Evolutionary conservation across 2,113 vertebrate species (phyloP).

Genomic region (Bombycilla garrulus): DNA sequence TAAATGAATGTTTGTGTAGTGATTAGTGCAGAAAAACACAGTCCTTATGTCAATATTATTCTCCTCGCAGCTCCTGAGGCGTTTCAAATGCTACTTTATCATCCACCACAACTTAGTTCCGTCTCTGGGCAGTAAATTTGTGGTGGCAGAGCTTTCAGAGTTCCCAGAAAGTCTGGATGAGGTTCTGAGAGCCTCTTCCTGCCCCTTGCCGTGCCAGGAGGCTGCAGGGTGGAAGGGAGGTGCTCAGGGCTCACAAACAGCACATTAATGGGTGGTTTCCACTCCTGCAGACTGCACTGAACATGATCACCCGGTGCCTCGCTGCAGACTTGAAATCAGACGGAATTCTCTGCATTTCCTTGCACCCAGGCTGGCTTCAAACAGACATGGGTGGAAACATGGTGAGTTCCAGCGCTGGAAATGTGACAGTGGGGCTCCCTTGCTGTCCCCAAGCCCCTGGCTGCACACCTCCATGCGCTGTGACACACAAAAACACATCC

Average conservation of each 20-base stretch:
- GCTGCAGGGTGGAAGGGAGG: background rate
- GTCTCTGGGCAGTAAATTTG: background rate
- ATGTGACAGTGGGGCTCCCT: background rate
- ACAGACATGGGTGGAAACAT: constrained; percentile 73
- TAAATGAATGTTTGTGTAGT: background rate
- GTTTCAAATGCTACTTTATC: background rate
- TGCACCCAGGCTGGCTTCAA: constrained; percentile 77
- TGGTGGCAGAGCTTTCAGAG: background rate
- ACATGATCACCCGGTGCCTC: constrained; percentile 75
- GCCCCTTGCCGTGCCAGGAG: background rate
- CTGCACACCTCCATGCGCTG: accelerated
- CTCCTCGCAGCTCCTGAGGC: background rate
- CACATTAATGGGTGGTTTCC: background rate
- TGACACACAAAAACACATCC: background rate
- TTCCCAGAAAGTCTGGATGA: background rate
- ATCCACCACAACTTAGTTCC: background rate
- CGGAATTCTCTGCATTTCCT: constrained; percentile 70
- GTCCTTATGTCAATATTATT: constrained; percentile 45
- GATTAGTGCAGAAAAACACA: constrained; percentile 16
- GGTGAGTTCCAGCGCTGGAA: constrained; percentile 23
- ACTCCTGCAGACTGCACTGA: constrained; percentile 65
- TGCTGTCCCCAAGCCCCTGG: background rate
- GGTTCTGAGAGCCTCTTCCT: background rate
- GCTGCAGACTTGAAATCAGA: constrained; percentile 68
- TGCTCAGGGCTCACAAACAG: background rate